Evolutionary conservation across 2,797 vertebrate genomes (phyloP), one percentile per base, ranked within the genome.

Genomic region (Salarias fasciatus): DNA sequence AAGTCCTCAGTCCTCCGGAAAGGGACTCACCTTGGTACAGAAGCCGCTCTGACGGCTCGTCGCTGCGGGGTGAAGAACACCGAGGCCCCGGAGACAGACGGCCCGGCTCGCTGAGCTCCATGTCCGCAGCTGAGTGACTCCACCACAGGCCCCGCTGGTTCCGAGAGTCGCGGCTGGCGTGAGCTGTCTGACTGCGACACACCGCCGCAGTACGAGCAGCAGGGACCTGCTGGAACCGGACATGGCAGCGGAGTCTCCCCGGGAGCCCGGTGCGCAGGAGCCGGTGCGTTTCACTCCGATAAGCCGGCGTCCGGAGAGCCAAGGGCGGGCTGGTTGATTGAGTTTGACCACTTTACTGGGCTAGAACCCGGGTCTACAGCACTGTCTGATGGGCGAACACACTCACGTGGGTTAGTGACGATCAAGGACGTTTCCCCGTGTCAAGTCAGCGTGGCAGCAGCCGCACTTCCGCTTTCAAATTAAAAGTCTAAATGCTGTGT

Each of bases 11-110:
- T n/a, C n/a, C 33, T 35, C 33, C 33, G 33, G 33, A 4, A 2
- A 18, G 44, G 11, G 15, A 62, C 83, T 50, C 0, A 89, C 88
- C 85, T 89, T 79, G 6, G 74, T 73, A 14, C 83, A 88, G 56
- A 89, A 63, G 15, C 40, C 5, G 45, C n/a, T 15, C 12, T 1
- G 61, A 42, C 37, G 14, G 71, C 2, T 31, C 3, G 0, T 57
- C 31, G 36, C n/a, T 0, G 57, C 46, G 13, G 73, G 28, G 66
- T 42, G 79, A 0, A 50, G 48, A 55, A 11, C 43, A 5, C 46
- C 8, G 4, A 69, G 14, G 11, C 47, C 50, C 45, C 6, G 64
- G 3, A 52, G n/a, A 33, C 33, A 42, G 3, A 24, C 29, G 0
- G 51, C 7, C 46, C 38, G 15, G 42, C 24, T 11, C n/a, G 24